Base-by-base conservation (phyloP, 2,113 vertebrate species). In the Cottus gobio region DNA sequence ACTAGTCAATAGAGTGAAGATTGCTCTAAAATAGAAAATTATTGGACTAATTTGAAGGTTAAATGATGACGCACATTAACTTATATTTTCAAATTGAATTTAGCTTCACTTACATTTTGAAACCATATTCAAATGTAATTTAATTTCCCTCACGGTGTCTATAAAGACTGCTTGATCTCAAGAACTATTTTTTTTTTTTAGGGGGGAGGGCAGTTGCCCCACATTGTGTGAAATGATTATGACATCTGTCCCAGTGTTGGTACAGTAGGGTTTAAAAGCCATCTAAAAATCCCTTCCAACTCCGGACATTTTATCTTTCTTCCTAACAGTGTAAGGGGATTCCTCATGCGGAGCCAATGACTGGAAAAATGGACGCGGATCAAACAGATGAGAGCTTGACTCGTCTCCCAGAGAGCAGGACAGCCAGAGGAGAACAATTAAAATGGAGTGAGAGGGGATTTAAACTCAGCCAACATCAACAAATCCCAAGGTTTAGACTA, bases 361-460 rank as follows among this genome's bases (percentile, higher is more conserved):
- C 44, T 67, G 74, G 69, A 57, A 66, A 80, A 61, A 61, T 44
- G 50, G 34, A 44, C 6, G 0, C 42, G 42, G 50, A 82, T 80
- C 26, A 84, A 63, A 70, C 64, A 42, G 48, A 76, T 71, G 46
- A 44, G 44, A 56, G 68, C 58, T 72, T 2, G 22, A 66, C 26
- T 26, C 0, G 3, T 28, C 46, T 76, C 66, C 72, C 6, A 0
- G 57, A 60, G 30, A 69, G 77, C 12, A 30, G 34, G 42, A 73
- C 2, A 37, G 81, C 63, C 58, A 36, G 68, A 52, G 58, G 58
- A 80, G 30, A 82, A 30, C 31, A 50, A 63, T 70, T 36, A 18
- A 44, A 62, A 72, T 50, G 57, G 22, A 70, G 60, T 9, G 6
- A 68, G 54, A 57, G 36, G 75, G 72, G 72, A 71, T 39, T 83